These are phyloP conservation scores for Hypena proboscidalis DNA, from an alignment of 2,888 invertebrate genomes.

Conservation along the genomic window DNA sequence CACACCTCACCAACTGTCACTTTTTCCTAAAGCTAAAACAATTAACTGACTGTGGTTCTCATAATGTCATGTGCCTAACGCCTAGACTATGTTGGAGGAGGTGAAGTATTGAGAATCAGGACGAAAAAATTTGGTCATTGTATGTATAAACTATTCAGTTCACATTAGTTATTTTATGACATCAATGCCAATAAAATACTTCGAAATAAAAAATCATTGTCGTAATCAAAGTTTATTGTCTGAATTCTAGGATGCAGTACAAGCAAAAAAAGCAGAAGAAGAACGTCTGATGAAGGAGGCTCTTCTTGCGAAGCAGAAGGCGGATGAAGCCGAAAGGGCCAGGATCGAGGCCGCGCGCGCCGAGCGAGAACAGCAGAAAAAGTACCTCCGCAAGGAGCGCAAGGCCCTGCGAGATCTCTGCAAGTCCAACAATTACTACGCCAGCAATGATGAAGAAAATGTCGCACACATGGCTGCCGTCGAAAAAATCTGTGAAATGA, in stretches of 20 bases:
- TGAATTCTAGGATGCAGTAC: constrained; percentile 88
- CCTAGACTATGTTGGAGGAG: too few relatives aligned
- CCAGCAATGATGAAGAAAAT: constrained; percentile 88
- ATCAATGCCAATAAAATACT: too few relatives aligned
- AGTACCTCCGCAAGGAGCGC: constrained; percentile 93
- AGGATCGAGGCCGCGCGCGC: constrained; percentile 92
- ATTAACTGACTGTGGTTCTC: too few relatives aligned
- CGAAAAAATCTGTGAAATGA: constrained; percentile 95
- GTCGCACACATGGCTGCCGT: constrained; percentile 95
- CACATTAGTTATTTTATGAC: too few relatives aligned
- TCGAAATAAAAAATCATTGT: too few relatives aligned
- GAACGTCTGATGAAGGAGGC: constrained; percentile 91
- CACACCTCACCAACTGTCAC: too few relatives aligned
- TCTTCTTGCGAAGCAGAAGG: constrained; percentile 90
- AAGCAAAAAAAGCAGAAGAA: constrained; percentile 93
- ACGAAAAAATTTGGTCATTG: too few relatives aligned
- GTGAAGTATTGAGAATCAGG: too few relatives aligned
- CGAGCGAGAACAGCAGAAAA: constrained; percentile 94
- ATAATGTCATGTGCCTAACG: too few relatives aligned
- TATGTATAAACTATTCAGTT: too few relatives aligned
- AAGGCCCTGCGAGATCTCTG: constrained; percentile 92
- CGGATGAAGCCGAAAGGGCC: constrained; percentile 93
- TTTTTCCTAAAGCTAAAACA: too few relatives aligned
- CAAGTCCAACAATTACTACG: constrained; percentile 93
- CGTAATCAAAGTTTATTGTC: not conserved